Conservation (phyloP, 2,797 vertebrate species). For the Danio kyathit region DNA sequence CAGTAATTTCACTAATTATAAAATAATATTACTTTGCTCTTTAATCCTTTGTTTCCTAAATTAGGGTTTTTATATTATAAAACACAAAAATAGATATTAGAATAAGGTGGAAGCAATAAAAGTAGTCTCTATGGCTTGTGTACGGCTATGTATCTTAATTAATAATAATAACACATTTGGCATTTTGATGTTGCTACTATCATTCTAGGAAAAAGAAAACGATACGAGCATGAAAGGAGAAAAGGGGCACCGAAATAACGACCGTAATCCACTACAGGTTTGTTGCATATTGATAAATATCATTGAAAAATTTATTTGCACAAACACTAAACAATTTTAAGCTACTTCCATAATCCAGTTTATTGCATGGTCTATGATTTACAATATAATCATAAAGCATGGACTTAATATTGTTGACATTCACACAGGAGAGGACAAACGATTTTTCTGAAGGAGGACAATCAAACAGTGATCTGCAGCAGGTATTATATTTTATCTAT, state of each 20-base stretch:
- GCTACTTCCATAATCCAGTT: not conserved
- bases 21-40: too few species aligned
- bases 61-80: too few species aligned
- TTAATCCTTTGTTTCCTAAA: too few species aligned
- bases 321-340: not conserved
- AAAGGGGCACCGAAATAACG: not conserved
- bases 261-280: not conserved
- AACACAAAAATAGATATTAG: too few species aligned
- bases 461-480: not conserved
- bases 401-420: not conserved
- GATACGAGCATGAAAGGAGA: not conserved
- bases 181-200: not conserved
- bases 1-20: too few species aligned
- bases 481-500: not conserved
- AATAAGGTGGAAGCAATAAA: too few species aligned
- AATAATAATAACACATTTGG: not conserved
- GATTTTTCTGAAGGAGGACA: not conserved
- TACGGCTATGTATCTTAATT: too few species aligned
- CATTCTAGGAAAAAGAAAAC: not conserved
- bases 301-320: not conserved
- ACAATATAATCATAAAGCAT: not conserved
- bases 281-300: constrained; percentile 2
- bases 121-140: too few species aligned
- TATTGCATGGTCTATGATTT: not conserved
- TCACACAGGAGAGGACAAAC: constrained; percentile 10